Evolutionary conservation across 1,140 invertebrate genomes (phyloP).

Genomic region (Ceratitis capitata): DNA sequence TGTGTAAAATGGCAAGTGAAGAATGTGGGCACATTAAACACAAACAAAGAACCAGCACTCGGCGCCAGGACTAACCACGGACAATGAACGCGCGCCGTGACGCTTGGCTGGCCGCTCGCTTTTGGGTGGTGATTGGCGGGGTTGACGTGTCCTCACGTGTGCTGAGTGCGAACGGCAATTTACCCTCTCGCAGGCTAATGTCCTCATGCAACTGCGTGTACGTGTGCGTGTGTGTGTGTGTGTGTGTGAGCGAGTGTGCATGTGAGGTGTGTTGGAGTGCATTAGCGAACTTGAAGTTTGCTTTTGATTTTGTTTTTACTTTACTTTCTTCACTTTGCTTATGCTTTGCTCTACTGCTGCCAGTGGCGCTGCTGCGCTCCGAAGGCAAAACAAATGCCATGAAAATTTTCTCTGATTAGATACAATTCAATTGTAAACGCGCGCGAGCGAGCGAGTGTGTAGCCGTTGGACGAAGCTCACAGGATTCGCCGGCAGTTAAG

Average conservation of each 20-base stretch:
- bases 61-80: constrained; percentile 41
- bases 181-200: constrained; percentile 21
- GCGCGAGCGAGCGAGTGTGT: constrained; percentile 39
- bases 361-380: no score
- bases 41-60: constrained; percentile 24
- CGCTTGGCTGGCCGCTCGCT: not conserved
- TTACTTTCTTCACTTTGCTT: not conserved
- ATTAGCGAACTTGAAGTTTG: not conserved
- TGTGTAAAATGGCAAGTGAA: constrained; percentile 41
- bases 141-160: not conserved
- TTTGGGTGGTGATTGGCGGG: not conserved
- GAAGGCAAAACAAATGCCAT: constrained; percentile 64
- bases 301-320: not conserved
- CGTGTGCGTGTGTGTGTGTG: not conserved
- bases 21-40: constrained; percentile 12
- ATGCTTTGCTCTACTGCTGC: constrained; percentile 20
- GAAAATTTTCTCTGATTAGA: constrained; percentile 63
- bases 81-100: constrained; percentile 37
- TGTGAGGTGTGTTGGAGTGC: not conserved
- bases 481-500: not conserved
- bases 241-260: not conserved
- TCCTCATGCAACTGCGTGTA: not conserved
- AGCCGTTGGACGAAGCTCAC: not conserved
- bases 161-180: not conserved
- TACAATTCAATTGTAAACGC: constrained; percentile 54